Conservation (phyloP, 2,888 invertebrate genomes). For the Athetis lepigone region DNA sequence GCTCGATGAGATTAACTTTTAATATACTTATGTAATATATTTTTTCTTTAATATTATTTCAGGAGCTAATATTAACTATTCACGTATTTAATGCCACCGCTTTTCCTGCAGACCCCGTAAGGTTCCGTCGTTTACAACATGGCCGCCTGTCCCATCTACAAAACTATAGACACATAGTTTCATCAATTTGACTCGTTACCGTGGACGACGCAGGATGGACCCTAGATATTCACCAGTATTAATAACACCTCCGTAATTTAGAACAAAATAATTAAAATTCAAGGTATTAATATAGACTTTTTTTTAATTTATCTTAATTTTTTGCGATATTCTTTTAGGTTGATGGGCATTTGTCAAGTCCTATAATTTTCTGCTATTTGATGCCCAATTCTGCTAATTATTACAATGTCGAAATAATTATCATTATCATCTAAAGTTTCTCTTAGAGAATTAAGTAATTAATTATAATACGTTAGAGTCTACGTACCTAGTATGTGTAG, state of each 20-base stretch:
- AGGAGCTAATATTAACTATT: constrained; percentile 69
- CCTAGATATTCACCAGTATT: constrained; percentile 66
- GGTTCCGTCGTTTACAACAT: constrained; percentile 68
- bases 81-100: constrained; percentile 72
- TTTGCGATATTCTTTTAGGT: constrained; percentile 50
- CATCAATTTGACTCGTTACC: constrained; percentile 57
- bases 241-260: constrained; percentile 62
- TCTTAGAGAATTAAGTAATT: neutral
- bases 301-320: constrained; percentile 57
- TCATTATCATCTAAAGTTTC: neutral
- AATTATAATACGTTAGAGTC: constrained; percentile 29
- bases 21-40: constrained; percentile 58
- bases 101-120: constrained; percentile 80
- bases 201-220: constrained; percentile 65
- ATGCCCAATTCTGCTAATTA: constrained; percentile 65
- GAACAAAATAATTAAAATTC: constrained; percentile 58
- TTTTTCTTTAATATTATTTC: constrained; percentile 73
- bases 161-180: constrained; percentile 64
- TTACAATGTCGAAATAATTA: constrained; percentile 62
- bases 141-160: constrained; percentile 63
- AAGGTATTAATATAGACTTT: constrained; percentile 64
- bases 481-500: constrained; percentile 45
- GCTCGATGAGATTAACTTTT: constrained; percentile 36
- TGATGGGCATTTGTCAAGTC: constrained; percentile 47
- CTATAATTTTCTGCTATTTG: constrained; percentile 27